A percentile compares a stretch with the other conserved stretches of the same genome.
Evolutionary conservation across 2,888 invertebrate species (phyloP).

Genomic region (Scrobipalpa costella): DNA sequence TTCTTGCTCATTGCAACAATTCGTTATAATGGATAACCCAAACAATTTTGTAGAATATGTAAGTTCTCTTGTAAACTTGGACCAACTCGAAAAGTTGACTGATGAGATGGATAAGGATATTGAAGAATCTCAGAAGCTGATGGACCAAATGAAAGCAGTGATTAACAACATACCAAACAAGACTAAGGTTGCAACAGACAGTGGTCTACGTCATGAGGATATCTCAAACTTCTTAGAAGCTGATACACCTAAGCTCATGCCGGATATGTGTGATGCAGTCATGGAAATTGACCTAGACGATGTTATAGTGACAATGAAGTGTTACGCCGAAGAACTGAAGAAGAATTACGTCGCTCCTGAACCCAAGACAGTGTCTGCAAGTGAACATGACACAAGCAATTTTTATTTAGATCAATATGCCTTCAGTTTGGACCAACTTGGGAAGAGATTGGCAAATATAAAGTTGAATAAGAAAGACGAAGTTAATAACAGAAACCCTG

Average conservation of each 20-base stretch:
- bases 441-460: constrained; percentile 59
- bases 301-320: constrained; percentile 58
- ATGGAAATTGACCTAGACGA: constrained; percentile 57
- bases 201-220: constrained; percentile 50
- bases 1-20: background rate
- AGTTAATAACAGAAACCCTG: constrained; percentile 48
- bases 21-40: background rate
- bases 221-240: constrained; percentile 57
- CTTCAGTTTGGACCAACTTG: constrained; percentile 57
- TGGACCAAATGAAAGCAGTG: constrained; percentile 62
- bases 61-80: constrained; percentile 57
- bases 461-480: constrained; percentile 51
- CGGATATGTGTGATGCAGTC: constrained; percentile 57
- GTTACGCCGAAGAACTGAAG: constrained; percentile 60
- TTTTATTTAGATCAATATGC: constrained; percentile 62
- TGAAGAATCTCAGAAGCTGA: constrained; percentile 60
- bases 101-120: constrained; percentile 60
- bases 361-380: constrained; percentile 27
- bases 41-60: constrained; percentile 54
- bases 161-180: constrained; percentile 50
- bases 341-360: constrained; percentile 40
- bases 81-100: constrained; percentile 64
- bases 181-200: constrained; percentile 34
- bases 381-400: constrained; percentile 20
- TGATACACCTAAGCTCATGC: constrained; percentile 55